Evolutionary conservation across 2,113 vertebrate genomes (phyloP).

Genomic region (Stigmatopora argus): DNA sequence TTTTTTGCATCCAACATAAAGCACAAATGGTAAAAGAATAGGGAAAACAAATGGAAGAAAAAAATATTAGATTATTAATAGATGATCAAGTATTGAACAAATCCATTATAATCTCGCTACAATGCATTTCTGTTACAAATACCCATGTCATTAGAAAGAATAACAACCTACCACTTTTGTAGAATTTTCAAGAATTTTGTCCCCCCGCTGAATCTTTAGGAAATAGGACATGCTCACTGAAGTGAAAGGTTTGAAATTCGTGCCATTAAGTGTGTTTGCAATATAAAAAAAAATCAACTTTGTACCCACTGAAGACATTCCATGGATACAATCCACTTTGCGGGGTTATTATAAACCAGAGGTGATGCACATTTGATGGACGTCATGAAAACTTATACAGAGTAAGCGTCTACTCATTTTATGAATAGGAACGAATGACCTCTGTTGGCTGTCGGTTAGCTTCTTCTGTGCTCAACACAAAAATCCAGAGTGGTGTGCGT

Average conservation of each 20-base stretch:
- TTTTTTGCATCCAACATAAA: background rate
- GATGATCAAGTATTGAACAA: conserved; percentile 11
- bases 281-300: conserved; percentile 21
- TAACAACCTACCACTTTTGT: conserved; percentile 44
- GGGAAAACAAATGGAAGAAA: background rate
- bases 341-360: conserved; percentile 18
- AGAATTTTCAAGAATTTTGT: conserved; percentile 48
- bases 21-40: background rate
- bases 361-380: conserved; percentile 9
- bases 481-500: conserved; percentile 16
- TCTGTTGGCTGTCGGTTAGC: conserved; percentile 26
- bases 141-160: conserved; percentile 44
- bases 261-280: conserved; percentile 29
- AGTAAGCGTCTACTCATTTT: conserved; percentile 41
- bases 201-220: conserved; percentile 44
- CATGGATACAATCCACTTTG: background rate
- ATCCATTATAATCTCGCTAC: conserved; percentile 21
- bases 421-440: conserved; percentile 42
- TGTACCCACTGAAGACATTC: conserved; percentile 13
- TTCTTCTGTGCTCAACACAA: conserved; percentile 31
- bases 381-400: conserved; percentile 4
- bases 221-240: conserved; percentile 36
- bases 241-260: conserved; percentile 46
- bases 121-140: conserved; percentile 38
- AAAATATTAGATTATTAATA: too few relatives aligned